Evolutionary conservation across 2,797 vertebrate genomes (phyloP), one percentile per base, ranked within the genome.

Genomic region (Chrysocyon brachyurus): DNA sequence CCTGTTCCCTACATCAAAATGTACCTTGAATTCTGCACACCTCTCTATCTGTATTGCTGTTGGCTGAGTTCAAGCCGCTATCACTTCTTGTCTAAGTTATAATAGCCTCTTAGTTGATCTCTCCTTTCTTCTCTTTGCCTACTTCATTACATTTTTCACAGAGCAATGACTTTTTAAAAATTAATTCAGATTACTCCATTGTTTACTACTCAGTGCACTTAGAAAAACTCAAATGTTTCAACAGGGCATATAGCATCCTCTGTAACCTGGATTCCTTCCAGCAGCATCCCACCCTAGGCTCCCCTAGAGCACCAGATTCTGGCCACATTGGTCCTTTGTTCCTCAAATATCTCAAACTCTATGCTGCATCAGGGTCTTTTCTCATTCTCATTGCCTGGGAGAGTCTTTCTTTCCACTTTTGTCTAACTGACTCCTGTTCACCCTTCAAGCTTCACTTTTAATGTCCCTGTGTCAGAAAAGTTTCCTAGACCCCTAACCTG

Each of bases 261-360:
- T 63, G 49, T n/a, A 49, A n/a, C 28, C 26, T 15, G 64, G n/a
- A 5, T 21, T n/a, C 36, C 36, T 78, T 81, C 17, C 63, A 2
- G n/a, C 9, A 12, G 16, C 26, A 0, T 24, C 40, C 40, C 4
- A 19, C 6, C 36, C 56, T 6, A 11, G 26, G 26, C 0, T 10
- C 33, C 36, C 14, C 17, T 33, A 26, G 12, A 0, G 7, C 36
- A 52, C 36, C 16, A 17, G 15, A 33, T 21, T 24, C 57, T 31
- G 46, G 5, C 8, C 17, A 64, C 5, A n/a, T 46, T 19, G 5
- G 68, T 28, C 46, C 17, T 57, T 61, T 92, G 46, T 57, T 68
- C 79, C 70, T 61, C 68, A 46, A 6, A 31, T 21, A 19, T 33
- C 24, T 57, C n/a, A 12, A 21, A 26, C 72, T 52, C 31, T 59